Evolutionary conservation across 2,888 invertebrate species (phyloP).

Genomic region (Melanargia galathea): DNA sequence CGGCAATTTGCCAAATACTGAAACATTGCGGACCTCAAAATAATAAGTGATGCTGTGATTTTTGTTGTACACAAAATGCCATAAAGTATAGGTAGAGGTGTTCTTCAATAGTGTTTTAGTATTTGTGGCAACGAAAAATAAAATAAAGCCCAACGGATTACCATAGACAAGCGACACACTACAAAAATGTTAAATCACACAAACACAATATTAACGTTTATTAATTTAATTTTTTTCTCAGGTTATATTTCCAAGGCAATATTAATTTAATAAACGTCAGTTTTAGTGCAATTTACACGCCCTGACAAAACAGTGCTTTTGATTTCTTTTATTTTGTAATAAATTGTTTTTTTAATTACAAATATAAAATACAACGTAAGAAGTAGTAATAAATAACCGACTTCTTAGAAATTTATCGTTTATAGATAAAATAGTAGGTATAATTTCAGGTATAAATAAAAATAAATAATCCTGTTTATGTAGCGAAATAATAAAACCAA

Average conservation of each 20-base stretch:
- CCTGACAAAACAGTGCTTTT: slow-evolving; percentile 35
- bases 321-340: slow-evolving; percentile 1
- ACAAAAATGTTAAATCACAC: slow-evolving; percentile 54
- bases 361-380: background rate
- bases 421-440: background rate
- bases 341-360: background rate
- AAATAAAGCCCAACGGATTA: slow-evolving; percentile 46
- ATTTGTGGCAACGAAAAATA: slow-evolving; percentile 40
- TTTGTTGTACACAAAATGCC: no score
- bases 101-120: background rate
- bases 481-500: slow-evolving; percentile 21
- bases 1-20: background rate
- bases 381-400: background rate
- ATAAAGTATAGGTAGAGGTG: no score
- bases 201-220: slow-evolving; percentile 35
- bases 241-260: background rate
- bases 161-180: slow-evolving; percentile 65
- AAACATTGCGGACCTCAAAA: background rate
- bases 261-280: slow-evolving; percentile 22
- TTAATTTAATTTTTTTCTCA: slow-evolving; percentile 2
- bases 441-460: background rate
- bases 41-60: no score
- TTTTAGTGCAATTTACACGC: slow-evolving; percentile 34
- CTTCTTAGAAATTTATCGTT: background rate
- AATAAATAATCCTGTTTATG: background rate